phyloP scores from a whole-genome alignment of 2,113 vertebrate genomes.

The Microcebus lehilahytsara region DNA sequence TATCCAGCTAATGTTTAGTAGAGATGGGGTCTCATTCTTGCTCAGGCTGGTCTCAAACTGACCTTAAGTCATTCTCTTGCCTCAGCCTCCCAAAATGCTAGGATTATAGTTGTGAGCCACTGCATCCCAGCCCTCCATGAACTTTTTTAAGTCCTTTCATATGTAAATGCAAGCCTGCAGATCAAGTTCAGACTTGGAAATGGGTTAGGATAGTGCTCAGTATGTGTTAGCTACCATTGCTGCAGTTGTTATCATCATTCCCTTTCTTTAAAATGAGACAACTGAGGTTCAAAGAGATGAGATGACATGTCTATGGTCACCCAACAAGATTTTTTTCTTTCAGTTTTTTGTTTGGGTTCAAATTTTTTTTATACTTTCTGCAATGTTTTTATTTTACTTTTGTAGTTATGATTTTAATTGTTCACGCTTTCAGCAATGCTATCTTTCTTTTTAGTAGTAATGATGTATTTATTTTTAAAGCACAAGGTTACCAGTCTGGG shows the following conservation, averaged over 20 bases:
- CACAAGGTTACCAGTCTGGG: background rate
- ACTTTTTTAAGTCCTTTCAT: background rate
- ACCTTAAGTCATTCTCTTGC: no score
- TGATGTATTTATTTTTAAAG: background rate
- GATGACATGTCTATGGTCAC: background rate
- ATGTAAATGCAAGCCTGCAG: background rate
- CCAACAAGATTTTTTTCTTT: background rate
- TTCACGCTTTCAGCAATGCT: background rate
- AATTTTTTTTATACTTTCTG: background rate
- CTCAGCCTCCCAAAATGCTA: no score
- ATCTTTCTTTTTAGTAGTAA: background rate
- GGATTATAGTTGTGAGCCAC: no score
- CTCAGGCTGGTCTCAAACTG: no score
- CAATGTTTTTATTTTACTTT: constrained; percentile 7
- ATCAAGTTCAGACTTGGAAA: background rate
- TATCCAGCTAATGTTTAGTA: no score
- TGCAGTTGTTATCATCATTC: background rate
- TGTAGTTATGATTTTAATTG: background rate
- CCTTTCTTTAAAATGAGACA: background rate
- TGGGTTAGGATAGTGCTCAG: background rate
- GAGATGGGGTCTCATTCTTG: no score
- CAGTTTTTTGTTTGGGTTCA: background rate
- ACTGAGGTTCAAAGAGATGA: background rate
- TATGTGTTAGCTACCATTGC: background rate
- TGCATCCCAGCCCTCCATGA: no score